Evolutionary conservation across 2,888 invertebrate species (phyloP).

Genomic region (Taphrorychus bicolor): DNA sequence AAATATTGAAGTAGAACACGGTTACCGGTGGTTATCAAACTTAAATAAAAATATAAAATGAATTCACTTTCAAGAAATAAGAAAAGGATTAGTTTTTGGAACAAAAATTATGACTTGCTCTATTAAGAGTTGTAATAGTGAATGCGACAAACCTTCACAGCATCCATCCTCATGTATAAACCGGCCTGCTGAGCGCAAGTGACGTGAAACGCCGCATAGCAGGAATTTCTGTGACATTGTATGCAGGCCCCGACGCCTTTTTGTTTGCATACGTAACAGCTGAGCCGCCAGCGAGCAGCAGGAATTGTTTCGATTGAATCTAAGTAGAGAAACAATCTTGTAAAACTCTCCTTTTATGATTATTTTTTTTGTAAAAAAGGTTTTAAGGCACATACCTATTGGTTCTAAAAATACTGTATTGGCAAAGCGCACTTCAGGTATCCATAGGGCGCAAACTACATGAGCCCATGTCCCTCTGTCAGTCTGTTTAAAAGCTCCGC

Average conservation of each 20-base stretch:
- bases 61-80: too few relatives aligned
- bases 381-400: too few relatives aligned
- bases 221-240: slow-evolving; percentile 95
- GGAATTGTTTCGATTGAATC: slow-evolving; percentile 97
- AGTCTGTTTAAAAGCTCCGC: slow-evolving; percentile 98
- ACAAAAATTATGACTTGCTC: too few relatives aligned
- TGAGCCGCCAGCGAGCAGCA: slow-evolving; percentile 93
- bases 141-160: slow-evolving; percentile 66
- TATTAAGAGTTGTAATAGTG: not conserved
- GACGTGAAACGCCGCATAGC: slow-evolving; percentile 98
- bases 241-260: slow-evolving; percentile 95
- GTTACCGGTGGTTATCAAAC: not conserved
- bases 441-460: slow-evolving; percentile 98
- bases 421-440: slow-evolving; percentile 97
- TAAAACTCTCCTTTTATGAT: too few relatives aligned
- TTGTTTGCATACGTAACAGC: slow-evolving; percentile 96
- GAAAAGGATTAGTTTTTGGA: too few relatives aligned
- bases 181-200: slow-evolving; percentile 98
- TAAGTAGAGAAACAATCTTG: too few relatives aligned
- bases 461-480: slow-evolving; percentile 97
- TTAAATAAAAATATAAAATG: too few relatives aligned
- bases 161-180: slow-evolving; percentile 96
- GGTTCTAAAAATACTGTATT: slow-evolving; percentile 98
- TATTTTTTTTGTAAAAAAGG: not conserved
- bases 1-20: too few relatives aligned